phyloP scores from a whole-genome alignment of 2,888 invertebrate genomes.

The Clusia tigrina region DNA sequence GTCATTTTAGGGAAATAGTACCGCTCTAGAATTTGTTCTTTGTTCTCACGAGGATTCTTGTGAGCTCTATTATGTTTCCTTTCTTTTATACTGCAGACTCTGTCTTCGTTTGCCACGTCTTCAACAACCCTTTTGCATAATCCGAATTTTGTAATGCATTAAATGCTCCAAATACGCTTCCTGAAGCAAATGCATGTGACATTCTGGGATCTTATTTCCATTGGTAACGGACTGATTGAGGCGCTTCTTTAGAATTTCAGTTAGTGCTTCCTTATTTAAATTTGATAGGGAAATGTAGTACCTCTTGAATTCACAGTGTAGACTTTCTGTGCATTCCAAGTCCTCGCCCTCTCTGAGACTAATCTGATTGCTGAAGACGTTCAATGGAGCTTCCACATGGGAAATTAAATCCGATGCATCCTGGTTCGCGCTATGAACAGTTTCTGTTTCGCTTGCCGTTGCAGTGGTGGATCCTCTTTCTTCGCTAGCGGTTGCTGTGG shows the following conservation, averaged over 20 bases:
- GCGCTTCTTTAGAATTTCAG: not conserved
- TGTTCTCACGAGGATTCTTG: no score
- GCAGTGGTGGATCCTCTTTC: no score
- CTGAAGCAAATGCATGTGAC: not conserved
- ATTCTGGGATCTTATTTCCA: conserved; percentile 7
- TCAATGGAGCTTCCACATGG: no score
- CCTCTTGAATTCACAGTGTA: conserved; percentile 2
- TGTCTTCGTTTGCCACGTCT: conserved; percentile 20
- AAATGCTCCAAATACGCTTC: conserved; percentile 15
- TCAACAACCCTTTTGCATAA: conserved; percentile 30
- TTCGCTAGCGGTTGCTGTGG: no score
- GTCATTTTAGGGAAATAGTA: conserved; percentile 27
- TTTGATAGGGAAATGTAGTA: not conserved
- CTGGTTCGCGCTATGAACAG: conserved; percentile 20
- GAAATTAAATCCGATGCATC: conserved; percentile 17
- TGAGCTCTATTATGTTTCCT: no score
- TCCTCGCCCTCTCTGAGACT: conserved; percentile 5
- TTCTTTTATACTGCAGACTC: conserved; percentile 20
- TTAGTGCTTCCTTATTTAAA: not conserved
- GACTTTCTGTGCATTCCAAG: not conserved
- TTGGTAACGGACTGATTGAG: conserved; percentile 2
- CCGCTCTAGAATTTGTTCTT: conserved; percentile 23
- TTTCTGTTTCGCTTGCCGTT: conserved; percentile 4
- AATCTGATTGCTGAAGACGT: conserved; percentile 21
- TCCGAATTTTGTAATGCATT: conserved; percentile 11